Base-by-base conservation (phyloP, 2,113 vertebrate genomes). In the Lophotis ruficrista region DNA sequence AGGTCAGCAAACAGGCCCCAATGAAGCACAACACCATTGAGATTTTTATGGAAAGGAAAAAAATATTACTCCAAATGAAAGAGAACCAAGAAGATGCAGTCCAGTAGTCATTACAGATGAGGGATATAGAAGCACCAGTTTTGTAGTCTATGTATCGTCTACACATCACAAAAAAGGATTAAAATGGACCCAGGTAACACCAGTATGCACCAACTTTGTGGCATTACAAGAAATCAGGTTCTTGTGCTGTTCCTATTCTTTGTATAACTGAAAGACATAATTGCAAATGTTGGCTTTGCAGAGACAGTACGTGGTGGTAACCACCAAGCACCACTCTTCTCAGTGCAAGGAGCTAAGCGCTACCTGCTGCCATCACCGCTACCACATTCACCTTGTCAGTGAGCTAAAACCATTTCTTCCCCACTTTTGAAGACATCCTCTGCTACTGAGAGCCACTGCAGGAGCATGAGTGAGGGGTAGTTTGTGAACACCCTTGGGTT, bases 11-110 rank as follows among this genome's bases (percentile, higher is more conserved):
- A 56, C 3, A 76, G 7, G 12, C 60, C 4, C 18, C 37, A 4
- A 0, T 28, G 50, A 85, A 89, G 7, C 15, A 31, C 1, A 4
- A 5, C 20, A 68, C 2, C 17, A 38, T 0, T 28, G 13, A 69
- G 24, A 24, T 41, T 53, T 50, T 70, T 76, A 68, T 25, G 27
- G 50, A 48, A 69, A 62, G 89, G 4, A 38, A 72, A 83, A 43
- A 10, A 13, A 9, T 25, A 18, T 48, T 43, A 38, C 25, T 71
- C 24, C 31, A 50, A 65, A 45, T 43, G 9, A 84, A 81, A 84
- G 12, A 48, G 11, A 71, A 54, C 3, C 1, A 69, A 78, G 50
- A 60, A 70, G 8, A 50, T 69, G 35, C 4, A 88, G 9, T 60
- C 27, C 24, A 38, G 12, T 51, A 60, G 45, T 66, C 50, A n/a